Evolutionary conservation across 2,888 invertebrate species (phyloP).

Genomic region (Hedychridium roseum): DNA sequence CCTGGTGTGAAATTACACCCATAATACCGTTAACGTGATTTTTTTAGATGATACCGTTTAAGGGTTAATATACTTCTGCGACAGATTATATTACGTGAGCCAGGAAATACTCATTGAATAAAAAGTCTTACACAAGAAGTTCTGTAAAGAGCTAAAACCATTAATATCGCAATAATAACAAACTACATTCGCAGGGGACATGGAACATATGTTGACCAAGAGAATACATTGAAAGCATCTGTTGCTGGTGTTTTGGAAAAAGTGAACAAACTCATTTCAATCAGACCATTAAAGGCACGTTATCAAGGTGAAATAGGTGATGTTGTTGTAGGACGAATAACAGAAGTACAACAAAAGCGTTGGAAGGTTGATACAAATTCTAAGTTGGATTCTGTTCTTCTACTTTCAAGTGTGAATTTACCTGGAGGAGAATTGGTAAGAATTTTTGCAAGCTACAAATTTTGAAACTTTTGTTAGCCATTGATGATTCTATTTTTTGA

Average conservation of each 20-base stretch:
- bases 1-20: too few species aligned
- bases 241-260: conserved; percentile 94
- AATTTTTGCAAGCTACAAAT: neutral
- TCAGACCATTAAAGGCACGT: conserved; percentile 89
- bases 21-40: too few species aligned
- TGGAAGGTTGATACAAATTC: conserved; percentile 97
- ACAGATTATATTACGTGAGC: too few species aligned
- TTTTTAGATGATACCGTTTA: too few species aligned
- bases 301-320: conserved; percentile 96
- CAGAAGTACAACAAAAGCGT: conserved; percentile 91
- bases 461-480: conserved; percentile 1
- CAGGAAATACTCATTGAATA: too few species aligned
- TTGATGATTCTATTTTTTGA: neutral
- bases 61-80: too few species aligned
- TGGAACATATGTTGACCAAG: conserved; percentile 88
- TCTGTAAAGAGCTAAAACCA: too few species aligned
- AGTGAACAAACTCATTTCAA: conserved; percentile 93
- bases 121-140: too few species aligned
- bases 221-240: conserved; percentile 85
- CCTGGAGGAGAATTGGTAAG: conserved; percentile 95
- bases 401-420: conserved; percentile 92
- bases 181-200: conserved; percentile 77
- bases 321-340: conserved; percentile 93
- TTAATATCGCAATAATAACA: neutral
- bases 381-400: conserved; percentile 84